phyloP scores from a whole-genome alignment of 2,888 invertebrate genomes.

The Amiota communis region DNA sequence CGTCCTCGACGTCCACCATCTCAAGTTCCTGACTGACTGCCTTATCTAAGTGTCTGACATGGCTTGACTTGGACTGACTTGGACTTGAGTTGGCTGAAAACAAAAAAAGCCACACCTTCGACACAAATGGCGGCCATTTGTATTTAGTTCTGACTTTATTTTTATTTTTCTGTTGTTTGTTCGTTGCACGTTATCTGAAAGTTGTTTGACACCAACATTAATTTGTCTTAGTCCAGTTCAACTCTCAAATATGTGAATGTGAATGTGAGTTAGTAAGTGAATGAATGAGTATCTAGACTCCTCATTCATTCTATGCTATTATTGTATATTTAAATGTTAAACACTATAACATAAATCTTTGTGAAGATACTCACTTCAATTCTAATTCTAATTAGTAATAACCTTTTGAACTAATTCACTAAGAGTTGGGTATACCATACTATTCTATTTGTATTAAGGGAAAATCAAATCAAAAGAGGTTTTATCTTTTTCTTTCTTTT shows the following conservation, averaged over 20 bases:
- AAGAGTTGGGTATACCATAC: background rate
- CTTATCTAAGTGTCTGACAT: slow-evolving; percentile 3
- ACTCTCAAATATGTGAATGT: slow-evolving; percentile 12
- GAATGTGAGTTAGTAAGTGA: too few relatives aligned
- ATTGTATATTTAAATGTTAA: slow-evolving; percentile 3
- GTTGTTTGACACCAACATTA: slow-evolving; percentile 67
- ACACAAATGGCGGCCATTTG: slow-evolving; percentile 56
- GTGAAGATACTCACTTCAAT: slow-evolving; percentile 39
- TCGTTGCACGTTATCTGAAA: slow-evolving; percentile 60
- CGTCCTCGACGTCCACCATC: slow-evolving; percentile 20
- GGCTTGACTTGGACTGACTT: slow-evolving; percentile 36
- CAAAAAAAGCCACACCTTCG: slow-evolving; percentile 56
- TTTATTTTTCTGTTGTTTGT: background rate
- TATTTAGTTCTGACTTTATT: slow-evolving; percentile 37
- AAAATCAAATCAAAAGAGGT: slow-evolving; percentile 19
- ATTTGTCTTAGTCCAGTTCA: slow-evolving; percentile 58
- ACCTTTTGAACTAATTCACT: slow-evolving; percentile 37
- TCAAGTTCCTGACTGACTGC: slow-evolving; percentile 33
- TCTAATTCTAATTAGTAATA: slow-evolving; percentile 57
- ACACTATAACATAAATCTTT: slow-evolving; percentile 52
- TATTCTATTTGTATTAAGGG: slow-evolving; percentile 20
- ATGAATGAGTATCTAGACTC: too few relatives aligned
- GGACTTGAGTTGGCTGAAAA: slow-evolving; percentile 3
- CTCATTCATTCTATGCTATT: too few relatives aligned
- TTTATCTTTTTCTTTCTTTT: slow-evolving; percentile 27